These are phyloP conservation scores for Lochmaea capreae DNA, from an alignment of 2,888 invertebrate species.

Conservation along the genomic window DNA sequence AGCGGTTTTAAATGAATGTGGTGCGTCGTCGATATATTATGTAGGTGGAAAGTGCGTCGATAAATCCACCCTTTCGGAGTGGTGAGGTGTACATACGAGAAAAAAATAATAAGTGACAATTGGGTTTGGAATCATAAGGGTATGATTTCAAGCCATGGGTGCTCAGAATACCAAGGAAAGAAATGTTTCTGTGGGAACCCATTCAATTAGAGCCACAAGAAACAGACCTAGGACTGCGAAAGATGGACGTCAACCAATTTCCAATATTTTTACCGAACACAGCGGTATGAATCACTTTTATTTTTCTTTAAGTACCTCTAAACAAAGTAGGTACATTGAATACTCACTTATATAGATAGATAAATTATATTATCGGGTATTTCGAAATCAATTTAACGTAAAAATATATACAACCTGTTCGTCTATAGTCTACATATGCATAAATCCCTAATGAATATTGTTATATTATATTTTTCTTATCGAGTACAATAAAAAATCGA, in stretches of 20 bases:
- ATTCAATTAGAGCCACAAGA: conserved; percentile 78
- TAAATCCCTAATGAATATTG: conserved; percentile 10
- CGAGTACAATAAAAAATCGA: conserved; percentile 33
- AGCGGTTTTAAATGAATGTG: conserved; percentile 36
- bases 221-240: conserved; percentile 81
- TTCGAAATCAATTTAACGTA: conserved; percentile 13
- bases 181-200: conserved; percentile 77
- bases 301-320: conserved; percentile 16
- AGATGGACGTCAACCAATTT: conserved; percentile 86
- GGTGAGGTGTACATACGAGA: conserved; percentile 51
- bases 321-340: conserved; percentile 18
- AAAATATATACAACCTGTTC: conserved; percentile 37
- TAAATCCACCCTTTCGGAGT: conserved; percentile 59
- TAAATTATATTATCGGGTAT: not conserved
- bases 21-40: conserved; percentile 53
- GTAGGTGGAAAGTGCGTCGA: conserved; percentile 47
- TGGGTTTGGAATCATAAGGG: conserved; percentile 62
- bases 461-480: conserved; percentile 15
- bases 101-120: conserved; percentile 60
- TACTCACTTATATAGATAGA: not conserved
- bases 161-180: conserved; percentile 95
- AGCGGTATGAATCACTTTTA: conserved; percentile 77
- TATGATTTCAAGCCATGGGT: conserved; percentile 78
- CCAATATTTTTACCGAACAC: conserved; percentile 95
- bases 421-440: conserved; percentile 1